Evolutionary conservation across 2,797 vertebrate species (phyloP).

Genomic region (Enteromius mattozi): DNA sequence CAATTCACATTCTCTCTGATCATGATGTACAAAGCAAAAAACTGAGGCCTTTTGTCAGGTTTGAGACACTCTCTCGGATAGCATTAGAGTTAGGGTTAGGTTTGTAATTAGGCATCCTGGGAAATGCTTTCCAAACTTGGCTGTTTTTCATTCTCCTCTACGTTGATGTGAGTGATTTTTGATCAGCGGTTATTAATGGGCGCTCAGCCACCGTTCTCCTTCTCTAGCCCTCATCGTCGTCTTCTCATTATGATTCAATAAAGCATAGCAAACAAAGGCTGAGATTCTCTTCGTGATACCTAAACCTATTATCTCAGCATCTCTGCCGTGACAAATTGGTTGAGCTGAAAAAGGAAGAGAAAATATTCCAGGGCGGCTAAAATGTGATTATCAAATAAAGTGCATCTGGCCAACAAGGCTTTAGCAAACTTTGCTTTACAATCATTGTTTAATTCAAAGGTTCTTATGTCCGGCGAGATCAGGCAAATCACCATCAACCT

Average conservation of each 20-base stretch:
- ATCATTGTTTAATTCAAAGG: neutral
- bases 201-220: constrained; percentile 47
- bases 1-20: neutral
- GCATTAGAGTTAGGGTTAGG: constrained; percentile 8
- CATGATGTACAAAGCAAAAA: neutral
- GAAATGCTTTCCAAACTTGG: constrained; percentile 20
- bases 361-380: constrained; percentile 36
- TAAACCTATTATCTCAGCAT: constrained; percentile 69
- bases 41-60: neutral
- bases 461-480: neutral
- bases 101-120: constrained; percentile 36
- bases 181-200: constrained; percentile 54
- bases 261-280: constrained; percentile 64
- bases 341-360: constrained; percentile 52
- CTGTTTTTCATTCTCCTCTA: constrained; percentile 11
- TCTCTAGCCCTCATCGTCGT: constrained; percentile 48
- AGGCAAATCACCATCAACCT: constrained; percentile 12
- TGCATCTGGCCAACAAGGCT: constrained; percentile 5
- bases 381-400: constrained; percentile 5
- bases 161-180: constrained; percentile 18
- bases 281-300: constrained; percentile 64
- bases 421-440: neutral
- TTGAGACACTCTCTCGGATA: neutral
- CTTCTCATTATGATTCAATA: constrained; percentile 70
- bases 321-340: constrained; percentile 71